A percentile compares a stretch with the other conserved stretches of the same genome.
phyloP scores from a whole-genome alignment of 2,888 invertebrate species.

The Parnassius orleans region DNA sequence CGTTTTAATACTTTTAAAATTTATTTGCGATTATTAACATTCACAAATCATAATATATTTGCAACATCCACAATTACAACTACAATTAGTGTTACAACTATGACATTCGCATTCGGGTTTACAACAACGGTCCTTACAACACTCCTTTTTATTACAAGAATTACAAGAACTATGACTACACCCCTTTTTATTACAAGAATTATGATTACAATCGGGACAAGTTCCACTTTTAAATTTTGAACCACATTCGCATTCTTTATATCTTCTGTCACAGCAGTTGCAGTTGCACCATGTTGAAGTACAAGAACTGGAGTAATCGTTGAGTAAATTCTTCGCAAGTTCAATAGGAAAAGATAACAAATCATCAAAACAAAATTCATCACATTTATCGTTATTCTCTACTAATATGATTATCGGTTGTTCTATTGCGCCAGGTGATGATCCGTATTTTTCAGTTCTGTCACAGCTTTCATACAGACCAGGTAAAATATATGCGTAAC shows the following conservation, averaged over 20 bases:
- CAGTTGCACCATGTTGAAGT: constrained; percentile 14
- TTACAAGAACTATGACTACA: constrained; percentile 6
- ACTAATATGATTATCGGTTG: constrained; percentile 25
- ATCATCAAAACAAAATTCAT: constrained; percentile 19
- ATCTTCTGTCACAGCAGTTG: constrained; percentile 13
- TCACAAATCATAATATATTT: constrained; percentile 24
- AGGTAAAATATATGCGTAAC: constrained; percentile 13
- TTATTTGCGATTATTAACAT: constrained; percentile 5
- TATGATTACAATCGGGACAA: constrained; percentile 3
- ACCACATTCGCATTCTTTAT: constrained; percentile 13
- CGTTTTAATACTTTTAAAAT: not conserved
- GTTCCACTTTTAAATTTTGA: constrained; percentile 18
- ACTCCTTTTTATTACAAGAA: constrained; percentile 16
- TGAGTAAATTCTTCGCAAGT: constrained; percentile 8
- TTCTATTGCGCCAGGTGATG: constrained; percentile 3
- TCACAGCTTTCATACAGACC: constrained; percentile 18
- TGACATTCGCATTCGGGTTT: constrained; percentile 24
- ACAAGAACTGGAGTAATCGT: constrained; percentile 9
- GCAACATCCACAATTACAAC: constrained; percentile 22
- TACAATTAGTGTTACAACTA: constrained; percentile 25
- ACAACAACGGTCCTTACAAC: constrained; percentile 16
- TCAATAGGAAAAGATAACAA: constrained; percentile 18
- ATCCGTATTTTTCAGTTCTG: constrained; percentile 3
- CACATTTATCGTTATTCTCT: constrained; percentile 22
- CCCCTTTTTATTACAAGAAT: constrained; percentile 18